Evolutionary conservation across 2,888 invertebrate species (phyloP).

Genomic region (Mythimna albipuncta): DNA sequence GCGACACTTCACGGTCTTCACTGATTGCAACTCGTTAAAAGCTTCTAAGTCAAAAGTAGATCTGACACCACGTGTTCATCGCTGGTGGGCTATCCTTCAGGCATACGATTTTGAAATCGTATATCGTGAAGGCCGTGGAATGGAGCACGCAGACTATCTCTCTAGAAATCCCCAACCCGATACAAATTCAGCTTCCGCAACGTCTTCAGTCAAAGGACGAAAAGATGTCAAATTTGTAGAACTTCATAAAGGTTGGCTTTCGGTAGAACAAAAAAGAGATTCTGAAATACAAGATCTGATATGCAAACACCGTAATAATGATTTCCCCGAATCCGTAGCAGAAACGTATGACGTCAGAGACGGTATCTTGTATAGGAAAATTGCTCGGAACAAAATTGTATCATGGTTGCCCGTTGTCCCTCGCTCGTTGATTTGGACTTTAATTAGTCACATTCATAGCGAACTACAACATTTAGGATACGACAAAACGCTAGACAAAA

Average conservation of each 20-base stretch:
- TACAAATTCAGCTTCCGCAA: slow-evolving; percentile 5
- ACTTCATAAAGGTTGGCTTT: slow-evolving; percentile 40
- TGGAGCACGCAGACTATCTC: slow-evolving; percentile 48
- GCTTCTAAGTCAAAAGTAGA: slow-evolving; percentile 32
- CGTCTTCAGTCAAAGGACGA: neutral
- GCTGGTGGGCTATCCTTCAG: slow-evolving; percentile 17
- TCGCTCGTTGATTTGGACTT: no score
- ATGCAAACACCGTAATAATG: slow-evolving; percentile 17
- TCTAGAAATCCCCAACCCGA: neutral
- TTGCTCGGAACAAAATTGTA: no score
- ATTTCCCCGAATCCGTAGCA: neutral
- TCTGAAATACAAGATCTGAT: slow-evolving; percentile 44
- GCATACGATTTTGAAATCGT: slow-evolving; percentile 47
- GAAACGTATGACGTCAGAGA: no score
- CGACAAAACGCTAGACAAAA: slow-evolving; percentile 55
- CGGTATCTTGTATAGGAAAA: no score
- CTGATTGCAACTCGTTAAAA: slow-evolving; percentile 34
- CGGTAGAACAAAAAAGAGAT: slow-evolving; percentile 49
- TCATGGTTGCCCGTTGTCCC: no score
- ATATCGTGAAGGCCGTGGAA: slow-evolving; percentile 51
- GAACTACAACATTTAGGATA: slow-evolving; percentile 37
- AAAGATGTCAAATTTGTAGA: slow-evolving; percentile 34
- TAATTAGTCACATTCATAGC: no score
- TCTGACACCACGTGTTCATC: slow-evolving; percentile 23
- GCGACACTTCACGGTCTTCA: slow-evolving; percentile 9